Percentiles rank a stretch among this genome's conserved stretches.
Evolutionary conservation across 2,888 invertebrate genomes (phyloP).

Genomic region (Apomyelois bistriatella): DNA sequence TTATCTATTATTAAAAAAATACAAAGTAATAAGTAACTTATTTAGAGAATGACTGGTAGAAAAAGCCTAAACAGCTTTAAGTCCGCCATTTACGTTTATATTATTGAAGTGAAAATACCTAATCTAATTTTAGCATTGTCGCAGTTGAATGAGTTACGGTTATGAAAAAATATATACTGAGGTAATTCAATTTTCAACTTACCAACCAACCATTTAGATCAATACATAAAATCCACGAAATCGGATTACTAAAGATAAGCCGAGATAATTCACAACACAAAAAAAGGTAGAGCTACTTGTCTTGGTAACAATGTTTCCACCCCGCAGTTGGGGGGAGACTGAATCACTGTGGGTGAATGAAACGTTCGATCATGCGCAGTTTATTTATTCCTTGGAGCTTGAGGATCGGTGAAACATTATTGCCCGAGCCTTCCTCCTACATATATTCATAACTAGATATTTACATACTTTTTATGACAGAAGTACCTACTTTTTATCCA

Average conservation of each 20-base stretch:
- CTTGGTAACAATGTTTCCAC: constrained; percentile 21
- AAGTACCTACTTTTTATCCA: too few relatives aligned
- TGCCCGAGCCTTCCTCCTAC: too few relatives aligned
- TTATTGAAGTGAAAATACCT: too few relatives aligned
- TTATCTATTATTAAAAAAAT: too few relatives aligned
- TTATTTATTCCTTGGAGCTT: not conserved
- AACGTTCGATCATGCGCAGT: constrained; percentile 45
- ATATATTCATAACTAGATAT: too few relatives aligned
- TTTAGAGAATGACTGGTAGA: too few relatives aligned
- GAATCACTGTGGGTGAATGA: constrained; percentile 39
- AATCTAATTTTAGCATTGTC: not conserved
- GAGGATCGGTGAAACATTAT: not conserved
- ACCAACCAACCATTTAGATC: constrained; percentile 16
- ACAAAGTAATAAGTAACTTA: too few relatives aligned
- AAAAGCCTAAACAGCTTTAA: too few relatives aligned
- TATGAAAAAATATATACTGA: not conserved
- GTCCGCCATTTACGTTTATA: too few relatives aligned
- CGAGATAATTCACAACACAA: constrained; percentile 11
- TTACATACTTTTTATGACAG: too few relatives aligned
- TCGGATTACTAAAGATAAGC: constrained; percentile 7
- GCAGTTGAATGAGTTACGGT: not conserved
- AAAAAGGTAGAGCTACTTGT: constrained; percentile 13
- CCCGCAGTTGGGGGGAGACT: constrained; percentile 38
- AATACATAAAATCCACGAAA: constrained; percentile 1
- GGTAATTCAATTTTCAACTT: constrained; percentile 11